Base-by-base conservation (phyloP, 2,113 vertebrate genomes). In the Larimichthys crocea region DNA sequence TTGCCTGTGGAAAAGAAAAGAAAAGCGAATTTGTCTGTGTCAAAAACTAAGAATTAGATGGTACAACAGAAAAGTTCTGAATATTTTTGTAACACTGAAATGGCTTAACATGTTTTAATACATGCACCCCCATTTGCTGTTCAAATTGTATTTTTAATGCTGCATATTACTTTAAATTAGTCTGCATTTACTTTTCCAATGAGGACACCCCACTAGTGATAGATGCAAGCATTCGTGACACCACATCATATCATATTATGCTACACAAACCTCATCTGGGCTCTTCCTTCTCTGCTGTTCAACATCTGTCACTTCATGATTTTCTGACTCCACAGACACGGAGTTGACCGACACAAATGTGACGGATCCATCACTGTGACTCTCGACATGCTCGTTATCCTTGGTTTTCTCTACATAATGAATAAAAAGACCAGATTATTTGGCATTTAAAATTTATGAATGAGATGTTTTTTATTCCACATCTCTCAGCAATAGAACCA, bases 351-450 rank as follows among this genome's bases (percentile, higher is more conserved):
- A 44, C 85, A 63, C 88, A 0, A 88, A 76, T 10, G 94, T 92
- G 24, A 93, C 9, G 3, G 95, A 95, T 52, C 92, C 93, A 40
- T 97, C 95, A 29, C 91, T 93, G 42, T 92, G 73, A 80, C 93
- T 92, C 7, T 96, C 97, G 1, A 96, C 88, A 59, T 88, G n/a
- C 3, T 97, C 97, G 0, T 84, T 91, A 15, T 99, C 97, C 84
- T 94, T 97, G 72, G 89, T 70, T 91, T 91, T 94, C 53, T 95
- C 94, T 95, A 31, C 66, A 74, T 35, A 56, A 84, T 17, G 14
- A 57, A 46, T n/a, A 26, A 31, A 61, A 77, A 31, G 0, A 72
- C 15, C 1, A 14, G 6, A 29, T 16, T 3, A 42, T 14, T 8
- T 29, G 4, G 29, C 14, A 29, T 29, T 48, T 55, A 5, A 74